Evolutionary conservation across 2,888 invertebrate genomes (phyloP), one percentile per base, ranked within the genome.

Genomic region (Papilio protenor): DNA sequence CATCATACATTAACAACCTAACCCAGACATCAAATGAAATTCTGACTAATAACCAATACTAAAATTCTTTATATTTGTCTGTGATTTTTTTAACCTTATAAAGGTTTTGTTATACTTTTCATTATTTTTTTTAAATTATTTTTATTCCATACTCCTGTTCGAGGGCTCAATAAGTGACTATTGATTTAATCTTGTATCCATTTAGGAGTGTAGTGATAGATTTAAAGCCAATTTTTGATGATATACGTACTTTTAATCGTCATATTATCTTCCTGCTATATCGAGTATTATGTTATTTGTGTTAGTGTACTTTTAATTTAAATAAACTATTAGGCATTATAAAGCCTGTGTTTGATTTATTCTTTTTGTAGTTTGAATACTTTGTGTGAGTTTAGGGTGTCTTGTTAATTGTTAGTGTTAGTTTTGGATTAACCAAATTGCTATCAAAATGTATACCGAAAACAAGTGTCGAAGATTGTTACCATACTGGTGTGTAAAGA

Each of bases 201-300:
- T 66, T 66, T 66, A 64, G 61, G 33, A 33, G 3, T 5, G 33
- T 33, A 40, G 61, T 4, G 27, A 11, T 21, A n/a, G 59, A 27
- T 27, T 59, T 59, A 10, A 21, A 23, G 21, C 21, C 11, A 14
- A 18, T 61, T 61, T 66, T 40, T 66, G 40, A 11, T 66, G 40
- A n/a, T 66, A 2, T 76, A 72, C 49, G 40, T 47, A 40, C 69
- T 79, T 73, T 82, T 61, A 61, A 16, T 61, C 61, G 1, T 73
- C 81, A 64, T 82, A 81, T 80, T 82, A 81, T 80, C 84, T 86
- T 87, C 84, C 82, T 84, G 80, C 81, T 81, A 75, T 75, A 79
- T 78, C 76, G 84, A 85, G 85, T 86, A 86, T 85, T 88, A 84
- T 79, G 49, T 77, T 77, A 71, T 47, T 72, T 72, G n/a, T 45